Base-by-base conservation (phyloP, 2,888 invertebrate species). In the Hirtodrosophila cameraria region DNA sequence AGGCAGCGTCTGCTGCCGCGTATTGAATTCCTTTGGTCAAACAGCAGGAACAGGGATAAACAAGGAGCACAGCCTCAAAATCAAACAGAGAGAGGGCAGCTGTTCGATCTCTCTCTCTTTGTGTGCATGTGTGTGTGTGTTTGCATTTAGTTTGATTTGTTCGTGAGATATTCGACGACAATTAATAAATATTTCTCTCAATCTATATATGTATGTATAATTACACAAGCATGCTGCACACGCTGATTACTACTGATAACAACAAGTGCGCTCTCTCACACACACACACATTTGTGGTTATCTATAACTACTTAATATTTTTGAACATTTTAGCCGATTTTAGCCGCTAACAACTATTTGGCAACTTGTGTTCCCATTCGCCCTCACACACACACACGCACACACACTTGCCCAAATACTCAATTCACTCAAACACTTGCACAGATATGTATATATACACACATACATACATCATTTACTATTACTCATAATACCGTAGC, bases 401-500 rank as follows among this genome's bases (percentile, higher is more conserved):
- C 41, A 53, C 8, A 38, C 23, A 36, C 13, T 6, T 6, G 23
- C 7, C 12, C 7, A 11, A 20, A 39, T 1, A 3, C 28, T 18
- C 33, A 30, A n/a, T 13, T 6, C 12, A 43, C 15, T 20, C 15
- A 42, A 23, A 28, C 43, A 36, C 42, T 35, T 35, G n/a, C n/a
- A n/a, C 23, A 35, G 15, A 12, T 20, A 43, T 1, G 7, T 2
- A 6, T 25, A 9, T 18, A 15, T 5, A n/a, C 20, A 28, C 18
- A n/a, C 5, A 3, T 31, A 20, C 39, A n/a, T 35, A 9, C 39
- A 35, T 30, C 31, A 28, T 15, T 6, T 35, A n/a, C 30, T 23
- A 58, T 73, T 23, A 63, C 73, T 73, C 72, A 53, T 71, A 71
- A 71, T 72, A 33, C 57, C 33, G 46, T 9, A 50, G 35, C 39